phyloP scores from a whole-genome alignment of 2,113 vertebrate species.

The Myotis davidii region DNA sequence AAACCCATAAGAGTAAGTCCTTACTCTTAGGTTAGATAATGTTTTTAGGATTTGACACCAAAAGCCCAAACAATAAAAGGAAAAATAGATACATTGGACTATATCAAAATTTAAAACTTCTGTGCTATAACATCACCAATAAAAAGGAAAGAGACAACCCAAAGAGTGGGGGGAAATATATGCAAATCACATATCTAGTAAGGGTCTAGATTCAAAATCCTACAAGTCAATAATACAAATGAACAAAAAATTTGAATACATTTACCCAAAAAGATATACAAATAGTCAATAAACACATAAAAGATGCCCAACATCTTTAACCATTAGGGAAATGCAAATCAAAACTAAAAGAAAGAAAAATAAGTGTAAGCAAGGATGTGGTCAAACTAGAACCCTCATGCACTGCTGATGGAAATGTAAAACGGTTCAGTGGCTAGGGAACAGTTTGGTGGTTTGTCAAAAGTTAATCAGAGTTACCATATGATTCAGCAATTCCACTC shows the following conservation, averaged over 20 bases:
- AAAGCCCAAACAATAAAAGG: neutral
- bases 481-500: neutral
- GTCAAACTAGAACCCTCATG: neutral
- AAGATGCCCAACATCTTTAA: neutral
- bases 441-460: neutral
- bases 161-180: neutral
- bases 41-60: neutral
- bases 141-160: neutral
- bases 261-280: conserved; percentile 4
- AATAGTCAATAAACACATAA: neutral
- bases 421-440: neutral
- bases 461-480: neutral
- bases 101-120: conserved; percentile 5
- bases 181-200: neutral
- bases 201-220: neutral
- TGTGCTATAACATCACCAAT: neutral
- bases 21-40: neutral
- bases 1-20: neutral
- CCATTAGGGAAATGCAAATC: neutral
- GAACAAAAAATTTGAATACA: neutral
- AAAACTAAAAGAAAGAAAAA: neutral
- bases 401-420: neutral
- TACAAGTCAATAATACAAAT: conserved; percentile 29
- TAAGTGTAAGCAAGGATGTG: neutral
- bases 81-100: neutral